Conservation (phyloP, 2,113 vertebrate genomes). For the Peromyscus californicus region DNA sequence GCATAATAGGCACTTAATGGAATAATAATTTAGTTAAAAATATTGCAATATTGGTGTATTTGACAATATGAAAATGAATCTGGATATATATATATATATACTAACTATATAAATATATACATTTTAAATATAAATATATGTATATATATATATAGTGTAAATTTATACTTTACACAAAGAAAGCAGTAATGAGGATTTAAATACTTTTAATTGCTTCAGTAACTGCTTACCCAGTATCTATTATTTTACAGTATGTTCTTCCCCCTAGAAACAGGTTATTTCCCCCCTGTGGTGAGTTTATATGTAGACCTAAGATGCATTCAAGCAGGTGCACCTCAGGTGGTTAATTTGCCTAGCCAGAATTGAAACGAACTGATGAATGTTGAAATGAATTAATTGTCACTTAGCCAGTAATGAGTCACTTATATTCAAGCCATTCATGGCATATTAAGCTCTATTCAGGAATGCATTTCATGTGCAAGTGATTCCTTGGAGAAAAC, state of each 20-base stretch:
- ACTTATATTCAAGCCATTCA: constrained; percentile 62
- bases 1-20: not conserved
- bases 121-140: no score
- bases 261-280: not conserved
- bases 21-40: not conserved
- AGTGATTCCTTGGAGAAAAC: constrained; percentile 60
- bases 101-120: no score
- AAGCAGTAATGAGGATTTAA: not conserved
- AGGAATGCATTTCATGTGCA: constrained; percentile 32
- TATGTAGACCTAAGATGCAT: constrained; percentile 9
- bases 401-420: constrained; percentile 71
- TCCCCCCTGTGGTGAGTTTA: not conserved
- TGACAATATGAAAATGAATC: not conserved
- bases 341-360: constrained; percentile 70
- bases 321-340: constrained; percentile 69
- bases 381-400: constrained; percentile 79
- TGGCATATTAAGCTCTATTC: constrained; percentile 49
- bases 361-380: constrained; percentile 58
- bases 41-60: not conserved
- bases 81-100: not conserved
- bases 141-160: not conserved
- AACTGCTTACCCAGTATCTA: not conserved
- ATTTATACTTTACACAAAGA: not conserved
- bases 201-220: not conserved
- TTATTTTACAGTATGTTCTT: not conserved